Conservation (phyloP, 1,140 invertebrate genomes). For the Mycetomoellerius zeteki region DNA sequence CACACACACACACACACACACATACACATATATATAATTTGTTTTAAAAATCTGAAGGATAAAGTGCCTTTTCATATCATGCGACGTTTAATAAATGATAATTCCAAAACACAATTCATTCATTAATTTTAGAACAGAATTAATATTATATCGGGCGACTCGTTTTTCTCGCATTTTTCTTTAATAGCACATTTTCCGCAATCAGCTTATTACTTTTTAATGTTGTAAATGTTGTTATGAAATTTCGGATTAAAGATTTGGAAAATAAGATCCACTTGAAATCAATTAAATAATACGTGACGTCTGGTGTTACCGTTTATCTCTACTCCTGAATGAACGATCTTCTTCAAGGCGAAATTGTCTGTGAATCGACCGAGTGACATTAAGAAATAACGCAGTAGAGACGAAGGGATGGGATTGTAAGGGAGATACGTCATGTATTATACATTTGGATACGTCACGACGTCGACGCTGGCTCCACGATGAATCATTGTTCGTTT, state of each 20-base stretch:
- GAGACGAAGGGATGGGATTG: not conserved
- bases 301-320: not conserved
- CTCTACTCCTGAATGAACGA: not conserved
- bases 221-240: not conserved
- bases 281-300: slow-evolving; percentile 4
- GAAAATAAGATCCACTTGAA: not conserved
- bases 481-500: slow-evolving; percentile 11
- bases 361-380: not conserved
- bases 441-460: slow-evolving; percentile 5
- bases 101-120: not conserved
- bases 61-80: not conserved
- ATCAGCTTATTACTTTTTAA: not conserved
- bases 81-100: not conserved
- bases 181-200: not conserved
- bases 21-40: not conserved
- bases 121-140: not conserved
- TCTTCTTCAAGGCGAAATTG: not conserved
- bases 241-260: not conserved
- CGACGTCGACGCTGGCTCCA: not conserved
- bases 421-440: not conserved
- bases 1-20: too few relatives aligned
- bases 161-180: not conserved
- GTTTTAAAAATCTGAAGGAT: not conserved
- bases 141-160: not conserved
- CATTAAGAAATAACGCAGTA: slow-evolving; percentile 13